Evolutionary conservation across 2,797 vertebrate species (phyloP), one percentile per base, ranked within the genome.

Genomic region (Myotis daubentonii): DNA sequence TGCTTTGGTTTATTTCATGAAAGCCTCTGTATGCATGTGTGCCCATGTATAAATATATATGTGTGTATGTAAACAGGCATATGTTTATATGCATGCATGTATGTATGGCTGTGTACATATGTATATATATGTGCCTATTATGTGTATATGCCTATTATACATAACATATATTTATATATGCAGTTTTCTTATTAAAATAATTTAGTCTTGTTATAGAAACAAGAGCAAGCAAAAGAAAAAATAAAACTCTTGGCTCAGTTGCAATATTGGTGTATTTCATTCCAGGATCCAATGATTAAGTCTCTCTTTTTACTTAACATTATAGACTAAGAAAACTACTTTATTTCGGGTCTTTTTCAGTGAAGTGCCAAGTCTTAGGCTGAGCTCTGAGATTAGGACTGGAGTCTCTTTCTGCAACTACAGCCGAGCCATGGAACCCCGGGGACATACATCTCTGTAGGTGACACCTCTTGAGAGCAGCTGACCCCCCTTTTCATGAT

Each of bases 121-220:
- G 22, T 33, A 57, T 4, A 4, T 15, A 5, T 72, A 17, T 49
- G 12, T 19, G n/a, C 65, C 22, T 30, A 65, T 65, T 15, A 51
- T 33, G 3, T 88, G 12, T 38, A 0, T 86, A 33, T 25, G 5
- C 17, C 13, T 53, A 1, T 28, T 74, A 53, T 79, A 15, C 23
- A 55, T 41, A 5, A 11, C 20, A 0, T 44, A 3, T 74, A 15
- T 81, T 8, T 44, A 2, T 51, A 10, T 20, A 22, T 78, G 38
- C 38, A 76, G 4, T 38, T 80, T 55, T 92, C 38, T n/a, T 94
- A 71, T 53, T 81, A 81, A 74, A 90, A 65, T 57, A 74, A 80
- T 75, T 88, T 49, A 86, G 47, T 33, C 12, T 81, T 33, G 65
- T 23, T 76, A 65, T 12, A 86, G 23, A 71, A 83, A 87, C 17